Percentiles rank a stretch among this genome's conserved stretches.
phyloP scores from a whole-genome alignment of 2,888 invertebrate species.

The Synergus itoensis region DNA sequence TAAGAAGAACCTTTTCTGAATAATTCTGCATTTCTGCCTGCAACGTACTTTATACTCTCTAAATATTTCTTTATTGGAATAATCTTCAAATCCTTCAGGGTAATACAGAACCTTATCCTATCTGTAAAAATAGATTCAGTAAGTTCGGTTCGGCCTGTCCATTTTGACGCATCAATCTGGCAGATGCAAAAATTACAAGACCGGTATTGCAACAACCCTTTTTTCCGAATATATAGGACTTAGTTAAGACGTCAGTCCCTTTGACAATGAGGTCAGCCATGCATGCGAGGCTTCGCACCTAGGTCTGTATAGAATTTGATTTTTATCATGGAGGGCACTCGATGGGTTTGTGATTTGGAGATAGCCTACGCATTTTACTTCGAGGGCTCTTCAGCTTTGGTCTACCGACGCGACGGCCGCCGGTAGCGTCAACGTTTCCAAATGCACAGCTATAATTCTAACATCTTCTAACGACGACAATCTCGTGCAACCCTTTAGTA shows the following conservation, averaged over 20 bases:
- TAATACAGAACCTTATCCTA: constrained; percentile 39
- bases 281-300: constrained; percentile 76
- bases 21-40: too few species aligned
- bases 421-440: constrained; percentile 47
- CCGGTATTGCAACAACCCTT: constrained; percentile 53
- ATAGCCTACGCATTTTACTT: constrained; percentile 68
- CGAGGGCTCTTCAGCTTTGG: constrained; percentile 69
- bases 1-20: too few species aligned
- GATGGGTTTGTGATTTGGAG: constrained; percentile 74
- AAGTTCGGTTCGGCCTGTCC: constrained; percentile 11
- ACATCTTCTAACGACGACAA: constrained; percentile 12
- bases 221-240: constrained; percentile 65
- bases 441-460: constrained; percentile 11
- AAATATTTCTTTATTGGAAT: too few species aligned
- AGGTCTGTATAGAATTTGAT: constrained; percentile 72
- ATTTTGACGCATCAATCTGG: constrained; percentile 41
- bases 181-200: constrained; percentile 53
- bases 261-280: constrained; percentile 75
- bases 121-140: not conserved
- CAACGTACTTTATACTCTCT: too few species aligned
- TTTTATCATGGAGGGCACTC: constrained; percentile 77
- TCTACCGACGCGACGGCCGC: constrained; percentile 62
- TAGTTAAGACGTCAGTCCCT: constrained; percentile 75
- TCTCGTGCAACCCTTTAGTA: not conserved
- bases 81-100: constrained; percentile 5